A percentile compares a stretch with the other conserved stretches of the same genome.
phyloP scores from a whole-genome alignment of 2,113 vertebrate genomes.

The Coreoperca whiteheadi region DNA sequence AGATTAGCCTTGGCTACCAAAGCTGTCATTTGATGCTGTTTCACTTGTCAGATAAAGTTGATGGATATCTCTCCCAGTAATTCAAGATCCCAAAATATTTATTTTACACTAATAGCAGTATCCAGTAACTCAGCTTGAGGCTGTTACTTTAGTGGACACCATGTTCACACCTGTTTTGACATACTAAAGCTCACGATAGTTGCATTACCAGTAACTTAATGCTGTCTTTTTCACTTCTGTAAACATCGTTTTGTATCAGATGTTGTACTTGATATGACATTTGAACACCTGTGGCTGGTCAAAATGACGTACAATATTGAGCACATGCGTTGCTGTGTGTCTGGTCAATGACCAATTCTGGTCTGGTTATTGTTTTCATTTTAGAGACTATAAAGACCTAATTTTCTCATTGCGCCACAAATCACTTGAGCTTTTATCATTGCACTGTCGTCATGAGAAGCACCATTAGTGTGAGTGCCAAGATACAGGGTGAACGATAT shows the following conservation, averaged over 20 bases:
- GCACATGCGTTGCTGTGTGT: neutral
- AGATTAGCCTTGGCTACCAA: conserved; percentile 28
- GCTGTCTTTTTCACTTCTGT: neutral
- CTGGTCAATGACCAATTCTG: neutral
- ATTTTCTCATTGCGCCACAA: neutral
- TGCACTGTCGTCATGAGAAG: neutral
- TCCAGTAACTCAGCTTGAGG: conserved; percentile 21
- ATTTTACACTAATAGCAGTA: conserved; percentile 33
- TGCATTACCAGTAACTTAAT: neutral
- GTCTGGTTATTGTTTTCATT: neutral
- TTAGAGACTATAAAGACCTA: neutral
- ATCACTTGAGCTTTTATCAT: neutral
- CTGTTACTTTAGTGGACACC: conserved; percentile 12
- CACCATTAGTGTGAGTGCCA: neutral
- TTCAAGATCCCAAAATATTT: conserved; percentile 42
- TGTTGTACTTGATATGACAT: neutral
- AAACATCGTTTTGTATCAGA: neutral
- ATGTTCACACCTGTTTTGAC: conserved; percentile 33
- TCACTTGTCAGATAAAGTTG: conserved; percentile 30
- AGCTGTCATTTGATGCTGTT: conserved; percentile 52
- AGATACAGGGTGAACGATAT: neutral
- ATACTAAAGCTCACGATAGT: conserved; percentile 1
- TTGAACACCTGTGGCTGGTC: neutral
- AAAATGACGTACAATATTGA: neutral
- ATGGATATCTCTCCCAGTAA: conserved; percentile 31